phyloP scores from a whole-genome alignment of 2,113 vertebrate genomes.

The Centropristis striata region DNA sequence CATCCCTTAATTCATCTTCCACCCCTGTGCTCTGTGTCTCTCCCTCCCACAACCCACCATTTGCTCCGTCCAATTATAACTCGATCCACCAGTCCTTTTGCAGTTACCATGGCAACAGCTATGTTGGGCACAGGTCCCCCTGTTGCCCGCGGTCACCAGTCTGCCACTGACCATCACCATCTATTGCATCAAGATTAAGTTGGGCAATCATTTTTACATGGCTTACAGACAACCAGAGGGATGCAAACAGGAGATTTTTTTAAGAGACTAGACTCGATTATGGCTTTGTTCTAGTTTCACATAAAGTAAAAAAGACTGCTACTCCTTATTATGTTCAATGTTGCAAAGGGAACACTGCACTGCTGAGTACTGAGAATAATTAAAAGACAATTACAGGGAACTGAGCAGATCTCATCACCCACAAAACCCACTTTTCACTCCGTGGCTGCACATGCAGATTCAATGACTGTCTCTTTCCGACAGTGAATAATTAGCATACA shows the following conservation, averaged over 20 bases:
- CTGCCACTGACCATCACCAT: conserved; percentile 50
- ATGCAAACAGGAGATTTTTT: background rate
- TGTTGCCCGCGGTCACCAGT: conserved; percentile 54
- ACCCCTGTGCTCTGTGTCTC: conserved; percentile 70
- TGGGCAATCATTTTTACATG: conserved; percentile 13
- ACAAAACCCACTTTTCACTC: background rate
- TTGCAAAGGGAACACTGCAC: background rate
- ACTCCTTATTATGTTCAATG: background rate
- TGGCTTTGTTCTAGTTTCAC: conserved; percentile 11
- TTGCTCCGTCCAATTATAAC: conserved; percentile 83
- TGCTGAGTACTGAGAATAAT: background rate
- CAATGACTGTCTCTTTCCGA: conserved; percentile 10
- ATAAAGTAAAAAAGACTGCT: background rate
- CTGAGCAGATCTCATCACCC: background rate
- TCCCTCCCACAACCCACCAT: conserved; percentile 78
- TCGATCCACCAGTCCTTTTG: conserved; percentile 71
- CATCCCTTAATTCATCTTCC: conserved; percentile 77
- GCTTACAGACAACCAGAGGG: background rate
- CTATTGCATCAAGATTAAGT: conserved; percentile 45
- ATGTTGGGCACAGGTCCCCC: conserved; percentile 73
- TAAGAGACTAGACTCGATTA: background rate
- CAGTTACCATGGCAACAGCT: conserved; percentile 84
- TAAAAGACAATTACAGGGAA: background rate
- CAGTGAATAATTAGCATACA: conserved; percentile 22
- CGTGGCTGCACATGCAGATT: background rate